Percentiles rank a stretch among this genome's conserved stretches.
These are phyloP conservation scores for Meteorus cinctellus DNA, from an alignment of 2,888 invertebrate genomes.

Conservation along the genomic window DNA sequence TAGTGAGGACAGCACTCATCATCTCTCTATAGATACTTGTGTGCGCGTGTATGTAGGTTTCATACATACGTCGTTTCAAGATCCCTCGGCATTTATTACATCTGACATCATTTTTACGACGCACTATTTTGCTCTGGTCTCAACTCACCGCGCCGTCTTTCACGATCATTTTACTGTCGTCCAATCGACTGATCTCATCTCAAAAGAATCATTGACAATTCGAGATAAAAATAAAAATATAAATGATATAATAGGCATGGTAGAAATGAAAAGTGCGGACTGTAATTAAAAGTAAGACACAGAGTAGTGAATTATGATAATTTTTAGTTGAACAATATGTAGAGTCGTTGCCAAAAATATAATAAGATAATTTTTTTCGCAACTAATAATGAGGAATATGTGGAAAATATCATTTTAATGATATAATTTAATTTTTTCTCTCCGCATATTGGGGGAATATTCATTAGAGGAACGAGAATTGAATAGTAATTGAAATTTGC, in stretches of 20 bases:
- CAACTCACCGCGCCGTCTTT: background rate
- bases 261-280: background rate
- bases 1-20: background rate
- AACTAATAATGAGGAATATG: too few species aligned
- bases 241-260: background rate
- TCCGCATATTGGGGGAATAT: too few species aligned
- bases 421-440: too few species aligned
- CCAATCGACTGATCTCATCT: slow-evolving; percentile 5
- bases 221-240: background rate
- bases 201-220: slow-evolving; percentile 11
- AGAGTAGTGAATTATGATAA: too few species aligned
- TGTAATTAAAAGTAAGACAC: too few species aligned
- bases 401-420: too few species aligned
- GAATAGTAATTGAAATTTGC: background rate
- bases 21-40: background rate
- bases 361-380: too few species aligned
- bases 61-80: background rate
- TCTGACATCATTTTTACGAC: slow-evolving; percentile 54
- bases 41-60: background rate
- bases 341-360: too few species aligned
- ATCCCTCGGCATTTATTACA: slow-evolving; percentile 46
- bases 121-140: slow-evolving; percentile 16
- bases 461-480: background rate
- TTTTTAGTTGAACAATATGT: too few species aligned
- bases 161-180: slow-evolving; percentile 14